A percentile compares a stretch with the other conserved stretches of the same genome.
Conservation (phyloP, 2,113 vertebrate genomes). For the Holacanthus passer region DNA sequence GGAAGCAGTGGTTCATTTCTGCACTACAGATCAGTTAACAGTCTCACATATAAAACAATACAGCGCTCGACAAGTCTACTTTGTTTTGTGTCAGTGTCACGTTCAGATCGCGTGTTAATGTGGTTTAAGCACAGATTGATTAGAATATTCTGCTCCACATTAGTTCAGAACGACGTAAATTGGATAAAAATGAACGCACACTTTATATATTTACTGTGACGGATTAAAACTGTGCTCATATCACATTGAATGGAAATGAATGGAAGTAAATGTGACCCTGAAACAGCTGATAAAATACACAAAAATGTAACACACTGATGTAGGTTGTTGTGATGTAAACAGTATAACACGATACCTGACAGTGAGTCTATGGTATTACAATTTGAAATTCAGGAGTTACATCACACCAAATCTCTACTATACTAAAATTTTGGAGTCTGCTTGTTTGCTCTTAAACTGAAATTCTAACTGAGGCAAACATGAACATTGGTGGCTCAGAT, state of each 20-base stretch:
- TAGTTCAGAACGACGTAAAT: background rate
- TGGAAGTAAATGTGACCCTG: background rate
- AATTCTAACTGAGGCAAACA: too few relatives aligned
- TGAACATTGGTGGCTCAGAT: too few relatives aligned
- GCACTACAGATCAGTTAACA: too few relatives aligned
- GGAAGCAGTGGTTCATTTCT: background rate
- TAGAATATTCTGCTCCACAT: background rate
- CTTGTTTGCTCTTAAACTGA: too few relatives aligned
- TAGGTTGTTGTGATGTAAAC: background rate
- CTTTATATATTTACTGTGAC: background rate
- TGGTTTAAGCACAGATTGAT: background rate
- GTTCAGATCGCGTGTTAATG: background rate
- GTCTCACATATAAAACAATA: too few relatives aligned
- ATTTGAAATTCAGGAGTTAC: too few relatives aligned
- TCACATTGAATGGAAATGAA: background rate
- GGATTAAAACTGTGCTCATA: background rate
- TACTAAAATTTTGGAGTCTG: too few relatives aligned
- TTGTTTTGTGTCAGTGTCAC: background rate
- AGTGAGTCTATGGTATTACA: too few relatives aligned
- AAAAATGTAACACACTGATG: slow-evolving; percentile 7
- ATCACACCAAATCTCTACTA: too few relatives aligned
- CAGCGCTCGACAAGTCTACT: too few relatives aligned
- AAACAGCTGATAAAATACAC: background rate
- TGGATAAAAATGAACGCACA: background rate
- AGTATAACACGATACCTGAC: too few relatives aligned